These are phyloP conservation scores for Trichomalopsis sarcophagae DNA, from an alignment of 1,140 invertebrate species.

Conservation along the genomic window DNA sequence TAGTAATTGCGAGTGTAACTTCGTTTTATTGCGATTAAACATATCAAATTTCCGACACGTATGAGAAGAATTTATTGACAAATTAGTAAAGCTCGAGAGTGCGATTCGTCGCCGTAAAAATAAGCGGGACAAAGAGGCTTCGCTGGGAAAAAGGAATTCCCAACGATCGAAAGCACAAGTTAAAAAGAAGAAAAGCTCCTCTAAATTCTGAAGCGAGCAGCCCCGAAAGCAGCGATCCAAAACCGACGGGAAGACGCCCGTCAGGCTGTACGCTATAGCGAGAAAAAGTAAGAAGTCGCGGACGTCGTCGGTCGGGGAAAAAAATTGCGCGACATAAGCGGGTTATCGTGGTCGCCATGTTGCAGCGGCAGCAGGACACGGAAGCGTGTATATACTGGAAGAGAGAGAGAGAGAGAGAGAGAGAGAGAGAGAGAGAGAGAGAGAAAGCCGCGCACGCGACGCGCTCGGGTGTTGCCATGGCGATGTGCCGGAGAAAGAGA, in stretches of 20 bases:
- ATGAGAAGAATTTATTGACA: too few species aligned
- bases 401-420: slow-evolving; percentile 11
- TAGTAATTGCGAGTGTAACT: not conserved
- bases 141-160: too few species aligned
- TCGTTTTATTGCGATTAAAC: not conserved
- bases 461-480: slow-evolving; percentile 71
- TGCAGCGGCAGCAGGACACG: slow-evolving; percentile 62
- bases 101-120: too few species aligned
- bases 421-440: slow-evolving; percentile 22
- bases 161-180: not conserved
- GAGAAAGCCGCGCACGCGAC: slow-evolving; percentile 6
- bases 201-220: not conserved
- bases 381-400: slow-evolving; percentile 53
- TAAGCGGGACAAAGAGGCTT: too few species aligned
- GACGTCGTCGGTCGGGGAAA: not conserved
- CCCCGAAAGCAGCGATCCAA: not conserved
- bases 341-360: slow-evolving; percentile 69
- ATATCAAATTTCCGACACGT: too few species aligned
- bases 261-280: not conserved
- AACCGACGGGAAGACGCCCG: not conserved
- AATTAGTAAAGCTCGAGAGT: too few species aligned
- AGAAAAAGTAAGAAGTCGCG: slow-evolving; percentile 31
- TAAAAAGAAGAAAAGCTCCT: not conserved
- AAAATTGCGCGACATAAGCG: slow-evolving; percentile 51
- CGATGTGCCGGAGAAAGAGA: slow-evolving; percentile 62